phyloP scores from a whole-genome alignment of 2,113 vertebrate genomes.

The Rhombomys opimus region DNA sequence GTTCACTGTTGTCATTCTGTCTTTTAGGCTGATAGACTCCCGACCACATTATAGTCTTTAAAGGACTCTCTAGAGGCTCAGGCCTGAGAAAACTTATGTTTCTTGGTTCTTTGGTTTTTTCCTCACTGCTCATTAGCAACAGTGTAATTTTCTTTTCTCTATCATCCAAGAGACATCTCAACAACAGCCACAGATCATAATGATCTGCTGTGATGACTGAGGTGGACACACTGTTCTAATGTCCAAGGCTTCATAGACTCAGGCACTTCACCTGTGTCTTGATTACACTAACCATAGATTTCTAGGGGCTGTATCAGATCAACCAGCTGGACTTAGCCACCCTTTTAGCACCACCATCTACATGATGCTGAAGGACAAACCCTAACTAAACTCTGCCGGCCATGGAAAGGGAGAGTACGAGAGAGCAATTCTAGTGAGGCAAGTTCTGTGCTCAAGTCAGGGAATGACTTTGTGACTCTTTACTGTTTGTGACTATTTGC shows the following conservation, averaged over 20 bases:
- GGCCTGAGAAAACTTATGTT: constrained; percentile 22
- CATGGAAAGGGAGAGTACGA: neutral
- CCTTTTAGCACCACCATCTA: neutral
- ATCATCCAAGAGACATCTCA: neutral
- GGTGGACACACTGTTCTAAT: neutral
- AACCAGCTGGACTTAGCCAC: neutral
- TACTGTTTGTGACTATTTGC: neutral
- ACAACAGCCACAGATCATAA: neutral
- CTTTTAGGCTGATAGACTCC: neutral
- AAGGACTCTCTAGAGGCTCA: neutral
- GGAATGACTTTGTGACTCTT: neutral
- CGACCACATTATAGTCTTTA: neutral
- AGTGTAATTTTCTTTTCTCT: constrained; percentile 34
- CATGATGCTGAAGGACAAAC: neutral
- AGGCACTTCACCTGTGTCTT: neutral
- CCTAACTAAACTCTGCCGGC: neutral
- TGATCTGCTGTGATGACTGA: neutral
- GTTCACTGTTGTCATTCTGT: neutral
- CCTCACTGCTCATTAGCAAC: constrained; percentile 7
- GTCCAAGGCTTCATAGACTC: neutral
- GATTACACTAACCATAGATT: neutral
- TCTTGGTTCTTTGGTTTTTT: constrained; percentile 28
- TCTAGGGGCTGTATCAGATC: neutral
- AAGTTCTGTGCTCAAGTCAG: neutral
- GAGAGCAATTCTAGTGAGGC: neutral